These are phyloP conservation scores for Stomatorhinus walkeri DNA, from an alignment of 2,797 vertebrate species.

Conservation along the genomic window DNA sequence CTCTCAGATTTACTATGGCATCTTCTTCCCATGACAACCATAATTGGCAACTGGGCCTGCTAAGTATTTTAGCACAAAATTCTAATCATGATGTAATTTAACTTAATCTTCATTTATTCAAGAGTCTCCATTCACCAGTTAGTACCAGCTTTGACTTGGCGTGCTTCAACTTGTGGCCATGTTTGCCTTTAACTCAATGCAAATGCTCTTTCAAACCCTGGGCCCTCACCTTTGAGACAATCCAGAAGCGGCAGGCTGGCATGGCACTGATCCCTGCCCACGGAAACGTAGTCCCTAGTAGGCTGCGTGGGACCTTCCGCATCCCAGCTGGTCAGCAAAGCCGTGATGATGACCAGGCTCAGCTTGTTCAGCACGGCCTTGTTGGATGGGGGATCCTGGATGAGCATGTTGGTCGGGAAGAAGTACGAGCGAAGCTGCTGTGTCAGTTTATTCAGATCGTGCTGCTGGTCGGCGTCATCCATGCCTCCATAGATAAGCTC, in stretches of 20 bases:
- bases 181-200: neutral
- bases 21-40: neutral
- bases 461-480: conserved; percentile 70
- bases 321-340: conserved; percentile 71
- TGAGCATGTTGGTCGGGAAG: conserved; percentile 52
- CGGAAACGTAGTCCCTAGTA: conserved; percentile 52
- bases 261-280: conserved; percentile 78
- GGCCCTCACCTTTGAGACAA: conserved; percentile 65
- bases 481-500: conserved; percentile 86
- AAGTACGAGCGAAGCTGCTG: conserved; percentile 87
- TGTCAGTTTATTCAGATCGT: conserved; percentile 77
- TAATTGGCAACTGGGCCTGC: neutral
- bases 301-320: conserved; percentile 52
- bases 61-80: neutral
- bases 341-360: conserved; percentile 77
- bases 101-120: neutral
- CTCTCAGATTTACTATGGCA: neutral
- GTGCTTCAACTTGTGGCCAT: neutral
- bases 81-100: neutral
- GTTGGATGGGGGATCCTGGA: conserved; percentile 60
- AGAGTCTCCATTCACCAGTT: neutral
- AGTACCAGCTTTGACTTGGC: neutral
- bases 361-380: conserved; percentile 78
- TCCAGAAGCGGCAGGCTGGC: conserved; percentile 77
- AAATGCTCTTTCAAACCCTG: neutral